Evolutionary conservation across 2,888 invertebrate genomes (phyloP), one percentile per base, ranked within the genome.

Genomic region (Agriotes lineatus): DNA sequence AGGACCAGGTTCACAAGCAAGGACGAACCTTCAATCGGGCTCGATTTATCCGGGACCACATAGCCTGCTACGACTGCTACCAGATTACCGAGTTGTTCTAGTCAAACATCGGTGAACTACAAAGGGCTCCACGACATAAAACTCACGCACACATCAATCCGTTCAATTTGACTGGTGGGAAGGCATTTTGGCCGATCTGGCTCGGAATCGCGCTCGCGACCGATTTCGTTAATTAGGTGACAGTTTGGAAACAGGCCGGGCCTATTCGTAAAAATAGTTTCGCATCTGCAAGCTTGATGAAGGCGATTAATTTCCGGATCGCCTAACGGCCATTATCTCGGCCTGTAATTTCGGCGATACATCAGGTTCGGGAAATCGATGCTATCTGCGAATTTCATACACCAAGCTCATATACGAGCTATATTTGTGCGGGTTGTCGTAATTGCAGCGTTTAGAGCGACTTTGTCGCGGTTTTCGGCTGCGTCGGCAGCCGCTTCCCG

Each of bases 301-400:
- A 30, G 61, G 52, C 12, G 18, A 61, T 61, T 61, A 61, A 61
- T 65, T 48, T 37, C 39, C 25, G 18, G 45, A 64, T 35, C 44
- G 56, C 35, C 42, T 30, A 48, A 48, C 48, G 35, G 30, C 35
- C 25, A 6, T 50, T 50, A 25, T 50, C 30, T 50, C 20, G 19
- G 7, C 10, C 20, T 45, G 20, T 30, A 62, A 67, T 50, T 57
- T 45, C 42, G 19, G 25, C 39, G 57, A 48, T 57, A 45, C 54
- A 56, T 67, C 59, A 37, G 60, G 50, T 2, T 14, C 54, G 35
- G 44, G 37, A 56, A 67, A 67, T 67, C 61, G 61, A 67, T 66
- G 58, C 61, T 61, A 61, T 67, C 67, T 67, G 56, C 37, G 54
- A 39, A 48, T 37, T 56, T 67, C 56, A 56, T 42, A 60, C 42